Evolutionary conservation across 1,140 invertebrate species (phyloP), one percentile per base, ranked within the genome.

Genomic region (Euborellia annulipes): DNA sequence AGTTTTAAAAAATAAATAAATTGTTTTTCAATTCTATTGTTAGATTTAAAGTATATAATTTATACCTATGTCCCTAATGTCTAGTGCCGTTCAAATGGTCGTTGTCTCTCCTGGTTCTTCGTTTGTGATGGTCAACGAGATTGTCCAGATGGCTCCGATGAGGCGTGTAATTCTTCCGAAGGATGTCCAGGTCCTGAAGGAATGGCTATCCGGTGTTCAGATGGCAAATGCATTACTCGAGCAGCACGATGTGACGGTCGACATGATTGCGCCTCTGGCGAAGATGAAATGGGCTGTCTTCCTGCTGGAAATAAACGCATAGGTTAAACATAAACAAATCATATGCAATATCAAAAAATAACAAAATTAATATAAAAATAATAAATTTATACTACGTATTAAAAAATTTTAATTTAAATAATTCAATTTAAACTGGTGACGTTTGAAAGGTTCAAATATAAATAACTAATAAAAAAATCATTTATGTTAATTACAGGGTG

Each of bases 101-200:
- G 74, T 2, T 95, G 90, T 62, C 89, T 95, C 54, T 84, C 81
- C 53, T 83, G 81, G 74, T 86, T 84, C 63, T 94, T 91, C 65
- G 80, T 90, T 0, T 96, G 92, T 64, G 90, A 95, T 61, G 86
- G 86, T n/a, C 75, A 85, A 50, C 71, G 75, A 43, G 87, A 93
- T 58, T 93, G 89, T 59, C 63, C 70, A 2, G 90, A 92, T 59
- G 79, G 78, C 11, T 84, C 82, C 0, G 86, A 90, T 58, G 86
- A 91, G 61, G 78, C 77, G 55, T 61, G 63, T 45, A 62, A 61
- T 0, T 45, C 37, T 39, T 46, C 20, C 7, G n/a, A 11, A 19
- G 43, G 6, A 23, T 72, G 70, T 51, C 69, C 70, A 2, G n/a
- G 41, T 2, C 72, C 80, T 50, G 11, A 27, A 27, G 23, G 23